Evolutionary conservation across 2,888 invertebrate species (phyloP).

Genomic region (Candidula unifasciata): DNA sequence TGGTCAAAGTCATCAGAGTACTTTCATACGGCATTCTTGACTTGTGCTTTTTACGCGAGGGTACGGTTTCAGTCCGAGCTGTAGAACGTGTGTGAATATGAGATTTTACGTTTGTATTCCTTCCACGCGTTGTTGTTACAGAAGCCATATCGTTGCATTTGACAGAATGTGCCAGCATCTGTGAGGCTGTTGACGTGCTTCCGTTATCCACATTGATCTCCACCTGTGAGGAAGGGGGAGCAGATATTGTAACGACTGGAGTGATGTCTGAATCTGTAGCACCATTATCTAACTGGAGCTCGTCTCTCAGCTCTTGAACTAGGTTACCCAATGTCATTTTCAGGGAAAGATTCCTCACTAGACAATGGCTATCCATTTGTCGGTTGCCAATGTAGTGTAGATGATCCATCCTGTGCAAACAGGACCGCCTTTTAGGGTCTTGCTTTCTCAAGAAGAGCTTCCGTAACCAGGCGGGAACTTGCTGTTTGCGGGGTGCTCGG

Average conservation of each 20-base stretch:
- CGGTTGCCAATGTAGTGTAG: conserved; percentile 19
- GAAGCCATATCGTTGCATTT: not conserved
- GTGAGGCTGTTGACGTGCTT: not conserved
- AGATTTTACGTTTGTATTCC: not conserved
- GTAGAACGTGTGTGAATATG: not conserved
- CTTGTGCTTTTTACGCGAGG: not conserved
- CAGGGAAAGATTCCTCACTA: conserved; percentile 73
- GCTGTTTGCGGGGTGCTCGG: conserved; percentile 79
- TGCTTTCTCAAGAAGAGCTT: conserved; percentile 67
- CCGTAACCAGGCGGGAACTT: conserved; percentile 79
- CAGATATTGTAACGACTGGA: not conserved
- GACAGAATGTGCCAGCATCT: not conserved
- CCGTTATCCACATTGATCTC: not conserved
- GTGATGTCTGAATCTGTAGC: conserved; percentile 1
- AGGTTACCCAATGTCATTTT: conserved; percentile 76
- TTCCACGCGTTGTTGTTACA: not conserved
- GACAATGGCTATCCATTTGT: conserved; percentile 49
- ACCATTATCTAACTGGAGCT: conserved; percentile 66
- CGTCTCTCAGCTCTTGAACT: conserved; percentile 76
- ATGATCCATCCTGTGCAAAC: not conserved
- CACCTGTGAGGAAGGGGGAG: not conserved
- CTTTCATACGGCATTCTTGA: conserved; percentile 75
- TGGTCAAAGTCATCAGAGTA: conserved; percentile 78
- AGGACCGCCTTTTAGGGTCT: not conserved
- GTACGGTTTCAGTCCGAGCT: not conserved